phyloP scores from a whole-genome alignment of 2,113 vertebrate genomes.

The Beaufortia kweichowensis region DNA sequence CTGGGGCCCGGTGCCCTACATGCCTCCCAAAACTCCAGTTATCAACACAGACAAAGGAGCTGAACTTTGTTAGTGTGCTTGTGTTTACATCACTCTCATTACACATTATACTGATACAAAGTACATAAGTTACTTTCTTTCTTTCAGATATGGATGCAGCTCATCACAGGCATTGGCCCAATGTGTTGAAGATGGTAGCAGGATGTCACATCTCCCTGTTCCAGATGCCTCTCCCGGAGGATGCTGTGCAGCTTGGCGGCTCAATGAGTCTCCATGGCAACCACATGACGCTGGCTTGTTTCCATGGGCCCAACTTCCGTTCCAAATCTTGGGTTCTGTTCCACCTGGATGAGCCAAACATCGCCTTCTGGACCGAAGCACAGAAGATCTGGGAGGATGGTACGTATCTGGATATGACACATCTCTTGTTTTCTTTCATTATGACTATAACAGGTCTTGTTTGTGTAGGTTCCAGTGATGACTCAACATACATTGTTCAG shows the following conservation, averaged over 20 bases:
- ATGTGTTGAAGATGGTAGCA: conserved; percentile 87
- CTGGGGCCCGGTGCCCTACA: conserved; percentile 94
- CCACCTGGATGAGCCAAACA: conserved; percentile 97
- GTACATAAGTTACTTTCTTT: conserved; percentile 10
- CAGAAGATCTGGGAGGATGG: conserved; percentile 98
- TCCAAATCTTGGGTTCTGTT: conserved; percentile 98
- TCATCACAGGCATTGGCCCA: conserved; percentile 97
- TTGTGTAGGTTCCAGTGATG: conserved; percentile 84
- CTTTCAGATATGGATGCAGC: conserved; percentile 88
- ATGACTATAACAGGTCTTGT: neutral
- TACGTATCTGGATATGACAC: conserved; percentile 61
- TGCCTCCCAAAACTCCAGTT: conserved; percentile 87
- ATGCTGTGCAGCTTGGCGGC: conserved; percentile 93
- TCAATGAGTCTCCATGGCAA: conserved; percentile 98
- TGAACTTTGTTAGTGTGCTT: conserved; percentile 82
- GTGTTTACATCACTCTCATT: neutral
- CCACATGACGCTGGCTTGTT: conserved; percentile 97
- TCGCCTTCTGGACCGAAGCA: conserved; percentile 98
- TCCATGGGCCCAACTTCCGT: conserved; percentile 97
- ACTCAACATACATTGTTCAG: conserved; percentile 96
- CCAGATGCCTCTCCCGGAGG: conserved; percentile 92
- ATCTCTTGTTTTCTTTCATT: no score
- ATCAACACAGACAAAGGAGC: conserved; percentile 83
- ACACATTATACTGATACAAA: neutral
- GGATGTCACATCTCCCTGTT: conserved; percentile 98